phyloP scores from a whole-genome alignment of 2,888 invertebrate species.

The Drosophila robusta region DNA sequence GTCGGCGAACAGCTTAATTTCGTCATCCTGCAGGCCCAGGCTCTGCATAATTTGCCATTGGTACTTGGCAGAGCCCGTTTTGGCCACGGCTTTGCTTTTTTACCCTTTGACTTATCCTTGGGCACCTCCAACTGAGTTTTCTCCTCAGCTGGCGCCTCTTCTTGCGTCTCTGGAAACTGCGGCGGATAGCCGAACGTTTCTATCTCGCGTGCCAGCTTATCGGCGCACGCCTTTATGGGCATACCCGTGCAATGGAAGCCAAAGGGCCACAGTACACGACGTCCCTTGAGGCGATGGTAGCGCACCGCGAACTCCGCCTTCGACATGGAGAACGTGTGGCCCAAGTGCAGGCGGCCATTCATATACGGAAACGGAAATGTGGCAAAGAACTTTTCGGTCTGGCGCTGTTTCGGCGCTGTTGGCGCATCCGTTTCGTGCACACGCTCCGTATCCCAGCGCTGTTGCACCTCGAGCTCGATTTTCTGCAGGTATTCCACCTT shows the following conservation, averaged over 20 bases:
- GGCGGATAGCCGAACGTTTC: constrained; percentile 97
- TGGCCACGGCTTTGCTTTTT: constrained; percentile 98
- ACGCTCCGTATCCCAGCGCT: constrained; percentile 93
- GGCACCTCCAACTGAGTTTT: constrained; percentile 87
- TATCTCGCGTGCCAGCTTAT: constrained; percentile 97
- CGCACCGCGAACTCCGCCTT: constrained; percentile 99
- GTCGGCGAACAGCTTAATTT: constrained; percentile 96
- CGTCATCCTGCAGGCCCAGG: constrained; percentile 94
- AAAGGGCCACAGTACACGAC: constrained; percentile 96
- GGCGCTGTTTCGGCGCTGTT: constrained; percentile 86
- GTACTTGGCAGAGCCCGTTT: constrained; percentile 94
- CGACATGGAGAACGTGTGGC: constrained; percentile 98
- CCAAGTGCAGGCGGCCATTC: constrained; percentile 99
- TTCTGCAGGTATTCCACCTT: constrained; percentile 96
- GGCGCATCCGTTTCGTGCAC: constrained; percentile 94
- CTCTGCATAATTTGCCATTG: constrained; percentile 99
- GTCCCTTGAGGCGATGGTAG: constrained; percentile 96
- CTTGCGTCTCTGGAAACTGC: constrained; percentile 89
- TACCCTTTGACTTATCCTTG: constrained; percentile 96
- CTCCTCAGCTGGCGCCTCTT: constrained; percentile 84
- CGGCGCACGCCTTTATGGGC: constrained; percentile 99
- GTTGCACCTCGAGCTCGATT: constrained; percentile 94
- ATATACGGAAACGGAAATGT: constrained; percentile 99
- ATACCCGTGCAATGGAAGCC: constrained; percentile 99
- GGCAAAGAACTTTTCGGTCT: constrained; percentile 93